Evolutionary conservation across 2,888 invertebrate genomes (phyloP).

Genomic region (Eumerus sabulonum): DNA sequence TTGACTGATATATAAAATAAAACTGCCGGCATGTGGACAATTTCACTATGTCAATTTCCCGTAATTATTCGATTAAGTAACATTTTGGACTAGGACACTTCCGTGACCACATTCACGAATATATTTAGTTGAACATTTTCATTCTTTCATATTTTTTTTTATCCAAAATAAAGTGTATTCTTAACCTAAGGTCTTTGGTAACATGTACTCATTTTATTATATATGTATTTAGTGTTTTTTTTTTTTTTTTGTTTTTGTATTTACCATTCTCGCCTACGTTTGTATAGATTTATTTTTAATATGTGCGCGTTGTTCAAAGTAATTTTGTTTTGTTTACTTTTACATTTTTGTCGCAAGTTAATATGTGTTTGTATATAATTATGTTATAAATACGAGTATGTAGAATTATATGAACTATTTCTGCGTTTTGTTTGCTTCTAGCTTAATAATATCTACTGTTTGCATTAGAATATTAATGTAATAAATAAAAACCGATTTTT

Average conservation of each 20-base stretch:
- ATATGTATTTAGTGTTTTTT: conserved; percentile 25
- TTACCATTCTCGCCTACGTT: conserved; percentile 9
- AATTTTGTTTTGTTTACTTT: not conserved
- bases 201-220: conserved; percentile 46
- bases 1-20: conserved; percentile 54
- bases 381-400: conserved; percentile 6
- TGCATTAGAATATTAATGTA: conserved; percentile 34
- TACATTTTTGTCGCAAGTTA: conserved; percentile 13
- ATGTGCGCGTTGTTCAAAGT: conserved; percentile 22
- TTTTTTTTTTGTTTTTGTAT: conserved; percentile 34
- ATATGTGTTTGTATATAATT: conserved; percentile 6
- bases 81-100: conserved; percentile 9
- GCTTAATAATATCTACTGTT: conserved; percentile 35
- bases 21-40: not conserved
- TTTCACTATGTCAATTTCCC: too few species aligned
- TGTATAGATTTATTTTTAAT: conserved; percentile 4
- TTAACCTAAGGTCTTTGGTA: conserved; percentile 66
- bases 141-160: not conserved
- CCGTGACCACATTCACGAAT: not conserved
- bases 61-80: conserved; percentile 39
- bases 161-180: conserved; percentile 17
- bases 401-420: conserved; percentile 40
- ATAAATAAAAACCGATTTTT: conserved; percentile 42
- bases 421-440: conserved; percentile 42
- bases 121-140: not conserved